Evolutionary conservation across 2,888 invertebrate genomes (phyloP), one percentile per base, ranked within the genome.

Genomic region (Apodemia duryi): DNA sequence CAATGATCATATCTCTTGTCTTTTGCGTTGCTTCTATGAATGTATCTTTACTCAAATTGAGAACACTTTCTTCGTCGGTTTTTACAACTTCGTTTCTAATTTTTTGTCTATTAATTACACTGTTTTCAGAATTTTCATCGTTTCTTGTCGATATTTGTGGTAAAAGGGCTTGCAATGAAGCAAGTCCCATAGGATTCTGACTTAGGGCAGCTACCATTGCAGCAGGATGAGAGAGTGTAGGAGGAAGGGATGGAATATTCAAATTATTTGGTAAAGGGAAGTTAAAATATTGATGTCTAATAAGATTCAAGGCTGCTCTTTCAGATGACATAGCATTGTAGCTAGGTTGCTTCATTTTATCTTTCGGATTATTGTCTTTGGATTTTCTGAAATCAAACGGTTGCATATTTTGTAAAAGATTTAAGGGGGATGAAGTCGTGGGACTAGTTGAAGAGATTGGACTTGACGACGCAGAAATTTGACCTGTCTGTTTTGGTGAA

Each of bases 371-470:
- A 68, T 69, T 87, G 68, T 84, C 75, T 71, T 83, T 87, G 65
- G 84, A 80, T 75, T 97, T 97, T 43, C 98, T 94, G 80, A 96
- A 98, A 84, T 98, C 98, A 82, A 98, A 98, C 0, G 98, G 98
- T 80, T 98, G 98, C 98, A 98, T 98, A 77, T 96, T 98, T 88
- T 98, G 98, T 62, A 98, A 92, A 76, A 97, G 95, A 84, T 96
- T 97, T 70, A 98, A 91, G 3, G 98, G 98, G 10, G 97, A 96
- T 43, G 94, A 93, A 71, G 94, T 93, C 38, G 94, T 82, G 60
- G 95, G 94, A 86, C 95, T 94, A 77, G 94, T 92, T 62, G 83
- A 80, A 49, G 89, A 91, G 10, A 84, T 73, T 62, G 90, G 91
- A 74, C 91, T 91, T 67, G 91, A 91, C 79, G 91, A 89, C 80